Evolutionary conservation across 2,888 invertebrate species (phyloP), one percentile per base, ranked within the genome.

Genomic region (Pimpla rufipes): DNA sequence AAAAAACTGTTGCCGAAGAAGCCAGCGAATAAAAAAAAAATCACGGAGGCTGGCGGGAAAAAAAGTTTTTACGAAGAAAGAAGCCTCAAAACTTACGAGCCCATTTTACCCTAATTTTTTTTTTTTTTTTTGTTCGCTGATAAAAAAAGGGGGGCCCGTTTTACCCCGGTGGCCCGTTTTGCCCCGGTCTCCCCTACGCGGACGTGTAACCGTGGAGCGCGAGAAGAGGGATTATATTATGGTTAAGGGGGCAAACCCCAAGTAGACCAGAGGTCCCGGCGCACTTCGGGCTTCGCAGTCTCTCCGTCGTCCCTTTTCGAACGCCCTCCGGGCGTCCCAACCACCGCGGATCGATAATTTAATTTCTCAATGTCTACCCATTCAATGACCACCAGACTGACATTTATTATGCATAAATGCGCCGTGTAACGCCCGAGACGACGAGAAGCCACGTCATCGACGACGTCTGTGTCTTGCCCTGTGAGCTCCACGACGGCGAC

Each of bases 271-370:
- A 55, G 74, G n/a, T 68, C 73, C 47, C 62, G 21, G 18, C 50
- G 50, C 18, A 52, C 18, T 29, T 59, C 35, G 64, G 66, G 77
- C 59, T 81, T 66, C 71, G 66, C 42, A n/a, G 35, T 11, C 45
- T 57, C 73, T 55, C 2, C 64, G 29, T 5, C 3, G 13, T n/a
- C 10, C 57, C 37, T 47, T 66, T 57, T 10, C 59, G 29, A 29
- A 59, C n/a, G 45, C 52, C 73, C 59, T 18, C 16, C 5, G 37
- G 62, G 79, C 79, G 52, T 83, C 70, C 71, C 66, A n/a, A n/a
- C n/a, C n/a, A n/a, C 4, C 66, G 57, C 75, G 71, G n/a, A 68
- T 86, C 85, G 80, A 84, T 87, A 85, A 86, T 86, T 83, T 80
- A 81, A 86, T 84, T 87, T 83, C 82, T 78, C 81, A 76, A 85